phyloP scores from a whole-genome alignment of 1,140 invertebrate species.

The Drosophila carrolli region DNA sequence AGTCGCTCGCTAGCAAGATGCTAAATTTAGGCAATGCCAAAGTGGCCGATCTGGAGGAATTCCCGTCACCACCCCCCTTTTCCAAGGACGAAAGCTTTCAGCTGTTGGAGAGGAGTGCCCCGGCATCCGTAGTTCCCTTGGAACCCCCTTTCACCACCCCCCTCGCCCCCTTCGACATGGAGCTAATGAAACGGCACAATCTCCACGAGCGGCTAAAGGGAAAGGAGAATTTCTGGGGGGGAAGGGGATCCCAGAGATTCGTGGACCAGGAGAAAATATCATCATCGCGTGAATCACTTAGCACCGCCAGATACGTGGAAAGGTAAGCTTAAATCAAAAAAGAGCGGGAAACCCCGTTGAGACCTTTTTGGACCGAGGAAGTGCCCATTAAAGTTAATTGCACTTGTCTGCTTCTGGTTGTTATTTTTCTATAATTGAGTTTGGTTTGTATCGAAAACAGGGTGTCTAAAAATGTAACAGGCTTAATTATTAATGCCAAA shows the following conservation, averaged over 20 bases:
- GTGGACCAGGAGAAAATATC: constrained; percentile 43
- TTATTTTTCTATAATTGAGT: constrained; percentile 43
- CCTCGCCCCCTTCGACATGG: constrained; percentile 66
- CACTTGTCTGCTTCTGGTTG: constrained; percentile 16
- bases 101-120: constrained; percentile 18
- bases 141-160: constrained; percentile 59
- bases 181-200: constrained; percentile 51
- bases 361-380: constrained; percentile 34
- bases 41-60: constrained; percentile 33
- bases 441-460: constrained; percentile 28
- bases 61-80: not conserved
- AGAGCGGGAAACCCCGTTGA: constrained; percentile 12
- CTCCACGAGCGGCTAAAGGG: constrained; percentile 38
- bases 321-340: constrained; percentile 43
- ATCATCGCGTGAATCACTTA: constrained; percentile 45
- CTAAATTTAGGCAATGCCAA: constrained; percentile 71
- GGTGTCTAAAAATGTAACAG: constrained; percentile 15
- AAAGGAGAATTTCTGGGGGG: constrained; percentile 44
- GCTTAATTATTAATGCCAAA: not conserved
- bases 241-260: constrained; percentile 32
- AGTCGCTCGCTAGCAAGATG: constrained; percentile 45
- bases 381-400: constrained; percentile 63
- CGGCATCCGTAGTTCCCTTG: constrained; percentile 10
- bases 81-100: constrained; percentile 33
- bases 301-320: constrained; percentile 37